phyloP scores from a whole-genome alignment of 2,888 invertebrate species.

The Sycophila texana region DNA sequence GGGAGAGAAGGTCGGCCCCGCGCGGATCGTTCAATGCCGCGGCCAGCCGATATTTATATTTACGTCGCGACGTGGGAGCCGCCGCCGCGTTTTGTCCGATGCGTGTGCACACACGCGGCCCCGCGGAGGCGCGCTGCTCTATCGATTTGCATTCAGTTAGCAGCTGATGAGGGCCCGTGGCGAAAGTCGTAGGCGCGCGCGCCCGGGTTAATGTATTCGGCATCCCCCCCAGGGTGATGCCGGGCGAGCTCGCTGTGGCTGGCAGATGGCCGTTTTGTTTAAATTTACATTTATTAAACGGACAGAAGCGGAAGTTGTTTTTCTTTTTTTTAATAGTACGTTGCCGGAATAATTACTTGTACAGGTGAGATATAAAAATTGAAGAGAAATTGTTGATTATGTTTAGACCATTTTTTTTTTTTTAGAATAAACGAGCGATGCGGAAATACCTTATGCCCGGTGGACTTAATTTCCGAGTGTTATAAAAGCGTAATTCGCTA shows the following conservation, averaged over 20 bases:
- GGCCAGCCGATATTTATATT: background rate
- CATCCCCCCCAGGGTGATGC: background rate
- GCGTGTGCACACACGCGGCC: too few species aligned
- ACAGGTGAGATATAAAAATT: background rate
- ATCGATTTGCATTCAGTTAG: background rate
- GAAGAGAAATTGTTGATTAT: background rate
- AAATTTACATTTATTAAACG: too few species aligned
- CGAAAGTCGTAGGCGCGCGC: background rate
- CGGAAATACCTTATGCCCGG: background rate
- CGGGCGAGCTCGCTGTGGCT: background rate
- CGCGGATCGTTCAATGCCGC: conserved; percentile 1
- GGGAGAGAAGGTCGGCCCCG: conserved; percentile 6
- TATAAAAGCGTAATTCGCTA: background rate
- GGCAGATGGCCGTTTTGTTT: background rate
- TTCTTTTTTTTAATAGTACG: background rate
- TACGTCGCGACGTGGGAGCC: background rate
- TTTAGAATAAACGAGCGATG: background rate
- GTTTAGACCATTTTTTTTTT: background rate
- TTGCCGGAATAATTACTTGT: too few species aligned
- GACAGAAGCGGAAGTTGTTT: background rate
- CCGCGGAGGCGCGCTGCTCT: background rate
- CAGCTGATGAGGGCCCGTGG: background rate
- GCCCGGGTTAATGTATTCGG: conserved; percentile 1
- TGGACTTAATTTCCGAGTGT: too few species aligned
- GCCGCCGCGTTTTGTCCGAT: background rate